Evolutionary conservation across 2,797 vertebrate species (phyloP), one percentile per base, ranked within the genome.

Genomic region (Remorina albescens): DNA sequence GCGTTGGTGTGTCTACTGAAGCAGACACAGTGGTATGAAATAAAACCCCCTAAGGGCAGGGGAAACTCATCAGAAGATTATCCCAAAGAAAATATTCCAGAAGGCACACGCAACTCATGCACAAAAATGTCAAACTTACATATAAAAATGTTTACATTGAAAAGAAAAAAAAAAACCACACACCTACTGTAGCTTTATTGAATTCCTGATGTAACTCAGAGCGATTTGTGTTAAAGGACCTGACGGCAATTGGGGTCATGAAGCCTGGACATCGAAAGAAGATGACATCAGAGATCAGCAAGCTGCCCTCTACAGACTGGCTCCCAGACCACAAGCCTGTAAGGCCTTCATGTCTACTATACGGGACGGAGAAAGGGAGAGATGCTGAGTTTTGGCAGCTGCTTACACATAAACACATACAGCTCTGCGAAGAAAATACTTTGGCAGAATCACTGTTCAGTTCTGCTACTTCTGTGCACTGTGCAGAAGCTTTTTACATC

Each of bases 191-290:
- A 21, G 55, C 11, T 10, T 59, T n/a, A 34, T 32, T 44, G 49
- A 51, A 25, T 63, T 77, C 34, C 66, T 75, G 54, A 67, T 73
- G 70, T 79, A 61, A 81, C 64, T 63, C 59, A 82, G 16, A 83
- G 60, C 81, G 68, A 62, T 88, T 70, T 89, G 62, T 34, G 18
- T 87, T 87, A 63, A 87, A 99, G 98, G 98, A 99, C 87, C 95
- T 99, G 85, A 98, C 96, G 0, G 97, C 96, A 64, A 98, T 99
- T 0, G 97, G 98, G 7, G 97, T 99, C 83, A 98, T 98, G 89
- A 99, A 99, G 88, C 98, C 98, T 0, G 98, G 98, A 28, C 98
- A 99, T 93, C 94, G 98, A 74, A 99, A 99, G 94, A 99, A 99
- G 93, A 96, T 99, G 30, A 93, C 94, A 0, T 95, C 97, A 0